phyloP scores from a whole-genome alignment of 37 sponge, comb jelly and placozoan genomes.

The Beroe ovata region DNA sequence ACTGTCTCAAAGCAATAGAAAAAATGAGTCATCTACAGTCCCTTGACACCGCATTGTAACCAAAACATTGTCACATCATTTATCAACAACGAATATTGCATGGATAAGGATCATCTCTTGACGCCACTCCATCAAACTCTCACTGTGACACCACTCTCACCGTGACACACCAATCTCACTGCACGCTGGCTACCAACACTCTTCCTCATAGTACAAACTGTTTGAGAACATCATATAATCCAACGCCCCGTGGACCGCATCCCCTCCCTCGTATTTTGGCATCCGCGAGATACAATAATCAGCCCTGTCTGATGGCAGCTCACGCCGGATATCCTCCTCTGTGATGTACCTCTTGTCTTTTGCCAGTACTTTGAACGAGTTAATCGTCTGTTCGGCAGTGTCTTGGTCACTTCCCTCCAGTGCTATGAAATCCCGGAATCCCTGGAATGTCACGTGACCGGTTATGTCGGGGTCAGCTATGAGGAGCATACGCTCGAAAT shows the following conservation, averaged over 20 bases:
- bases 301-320: constrained; percentile 89
- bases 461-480: constrained; percentile 89
- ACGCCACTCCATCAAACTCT: no score
- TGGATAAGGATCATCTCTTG: no score
- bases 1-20: no score
- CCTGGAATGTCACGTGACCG: constrained; percentile 85
- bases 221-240: constrained; percentile 93
- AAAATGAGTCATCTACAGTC: no score
- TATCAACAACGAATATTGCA: no score
- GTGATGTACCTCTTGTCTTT: constrained; percentile 99
- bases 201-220: constrained; percentile 75
- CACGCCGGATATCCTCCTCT: constrained; percentile 82
- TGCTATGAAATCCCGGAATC: constrained; percentile 91
- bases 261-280: constrained; percentile 89
- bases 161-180: no score
- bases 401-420: constrained; percentile 87
- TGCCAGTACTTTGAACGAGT: constrained; percentile 93
- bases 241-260: constrained; percentile 82
- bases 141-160: no score
- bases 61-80: no score
- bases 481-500: constrained; percentile 77
- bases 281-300: constrained; percentile 93
- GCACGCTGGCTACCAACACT: neutral
- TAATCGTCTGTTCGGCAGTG: constrained; percentile 90
- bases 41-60: no score